Evolutionary conservation across 2,888 invertebrate species (phyloP).

Genomic region (Tachystola acroxantha): DNA sequence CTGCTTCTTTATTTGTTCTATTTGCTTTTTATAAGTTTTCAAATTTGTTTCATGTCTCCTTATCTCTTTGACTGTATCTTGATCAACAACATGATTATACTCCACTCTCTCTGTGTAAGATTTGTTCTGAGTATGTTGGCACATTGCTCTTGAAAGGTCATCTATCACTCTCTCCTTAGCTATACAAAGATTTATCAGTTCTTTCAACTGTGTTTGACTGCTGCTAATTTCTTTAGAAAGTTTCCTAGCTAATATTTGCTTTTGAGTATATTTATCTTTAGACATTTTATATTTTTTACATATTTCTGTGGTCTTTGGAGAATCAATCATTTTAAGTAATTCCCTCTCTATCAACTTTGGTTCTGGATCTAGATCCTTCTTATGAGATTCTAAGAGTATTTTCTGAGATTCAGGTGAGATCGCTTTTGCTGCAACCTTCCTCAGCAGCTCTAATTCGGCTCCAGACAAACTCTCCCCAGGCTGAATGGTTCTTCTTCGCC

Average conservation of each 20-base stretch:
- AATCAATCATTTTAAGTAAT: conserved; percentile 71
- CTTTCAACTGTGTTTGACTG: conserved; percentile 83
- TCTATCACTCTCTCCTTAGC: conserved; percentile 85
- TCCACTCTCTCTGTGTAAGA: conserved; percentile 79
- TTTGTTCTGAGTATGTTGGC: conserved; percentile 49
- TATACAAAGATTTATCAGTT: conserved; percentile 82
- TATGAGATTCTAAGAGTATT: conserved; percentile 75
- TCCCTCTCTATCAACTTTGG: conserved; percentile 74
- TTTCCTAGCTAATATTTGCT: conserved; percentile 66
- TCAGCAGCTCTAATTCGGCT: conserved; percentile 76
- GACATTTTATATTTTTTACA: conserved; percentile 75
- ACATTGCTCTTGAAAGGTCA: conserved; percentile 75
- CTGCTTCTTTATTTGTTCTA: conserved; percentile 85
- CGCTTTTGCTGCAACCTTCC: conserved; percentile 79
- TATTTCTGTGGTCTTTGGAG: conserved; percentile 67
- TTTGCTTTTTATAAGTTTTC: conserved; percentile 85
- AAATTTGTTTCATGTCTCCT: conserved; percentile 85
- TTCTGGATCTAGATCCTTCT: conserved; percentile 74
- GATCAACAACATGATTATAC: conserved; percentile 64
- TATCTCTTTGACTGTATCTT: conserved; percentile 80
- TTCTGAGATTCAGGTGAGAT: conserved; percentile 73
- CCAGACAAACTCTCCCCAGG: conserved; percentile 80
- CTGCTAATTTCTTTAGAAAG: conserved; percentile 80
- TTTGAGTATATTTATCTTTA: conserved; percentile 70
- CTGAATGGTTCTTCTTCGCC: conserved; percentile 77